Evolutionary conservation across 2,797 vertebrate species (phyloP), one percentile per base, ranked within the genome.

Genomic region (Ctenopoma multispine): DNA sequence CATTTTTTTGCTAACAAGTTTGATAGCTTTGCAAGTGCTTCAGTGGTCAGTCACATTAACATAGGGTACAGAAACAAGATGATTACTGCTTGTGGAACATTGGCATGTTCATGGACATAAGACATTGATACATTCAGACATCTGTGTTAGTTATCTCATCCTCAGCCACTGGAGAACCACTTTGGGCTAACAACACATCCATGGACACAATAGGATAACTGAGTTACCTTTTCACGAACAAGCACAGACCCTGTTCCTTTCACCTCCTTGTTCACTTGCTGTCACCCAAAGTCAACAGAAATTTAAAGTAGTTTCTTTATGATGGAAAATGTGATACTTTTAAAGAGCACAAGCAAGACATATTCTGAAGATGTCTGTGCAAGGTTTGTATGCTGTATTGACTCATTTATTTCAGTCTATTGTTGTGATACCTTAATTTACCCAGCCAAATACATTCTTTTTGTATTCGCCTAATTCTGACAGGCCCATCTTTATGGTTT

Each of bases 401-500:
- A 8, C 31, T 4, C 3, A 6, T 24, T 58, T n/a, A 11, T 48
- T 58, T 64, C 24, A 15, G 1, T 48, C 47, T 21, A 17, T 63
- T 56, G 9, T 40, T 53, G 2, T 34, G 12, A 55, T 21, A 13
- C 5, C 20, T 20, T 56, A 3, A 14, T 24, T 4, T 34, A 55
- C 18, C 58, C 47, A 2, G 50, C 57, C 36, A 49, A 43, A 60
- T 13, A 21, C 27, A 4, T 41, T 47, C 41, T 48, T 2, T 20
- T 46, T 51, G 6, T 66, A 21, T 55, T 53, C 5, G 14, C 44
- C 3, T 23, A 7, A 18, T 21, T 60, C 14, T 20, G 18, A 11
- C 23, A 15, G 59, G 57, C 29, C 21, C 27, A 3, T 49, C 12
- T 71, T 27, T 24, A 14, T 49, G 66, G 41, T 76, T 72, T 80